phyloP scores from a whole-genome alignment of 2,888 invertebrate genomes.

The Stenolophus ochropezus region DNA sequence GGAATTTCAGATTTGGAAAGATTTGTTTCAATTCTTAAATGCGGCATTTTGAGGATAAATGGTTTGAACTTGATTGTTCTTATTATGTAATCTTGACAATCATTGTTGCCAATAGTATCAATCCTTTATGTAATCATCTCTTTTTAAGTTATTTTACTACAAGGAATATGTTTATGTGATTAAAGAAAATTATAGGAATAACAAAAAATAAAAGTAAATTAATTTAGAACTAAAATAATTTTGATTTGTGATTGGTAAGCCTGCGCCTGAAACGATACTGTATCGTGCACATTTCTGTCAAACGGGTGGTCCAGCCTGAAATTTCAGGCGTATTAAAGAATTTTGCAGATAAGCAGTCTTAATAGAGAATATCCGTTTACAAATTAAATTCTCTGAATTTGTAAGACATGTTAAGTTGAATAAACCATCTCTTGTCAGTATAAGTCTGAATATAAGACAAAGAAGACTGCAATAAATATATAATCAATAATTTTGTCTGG shows the following conservation, averaged over 20 bases:
- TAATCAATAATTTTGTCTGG: constrained; percentile 59
- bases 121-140: too few species aligned
- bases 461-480: constrained; percentile 55
- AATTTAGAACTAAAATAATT: background rate
- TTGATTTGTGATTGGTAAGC: background rate
- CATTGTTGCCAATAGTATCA: background rate
- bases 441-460: constrained; percentile 48
- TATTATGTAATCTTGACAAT: too few species aligned
- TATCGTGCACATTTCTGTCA: constrained; percentile 29
- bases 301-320: constrained; percentile 23
- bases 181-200: too few species aligned
- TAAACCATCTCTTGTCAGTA: constrained; percentile 16
- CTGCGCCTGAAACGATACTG: background rate
- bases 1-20: constrained; percentile 77
- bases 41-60: constrained; percentile 75
- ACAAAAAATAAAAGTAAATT: background rate
- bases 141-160: too few species aligned
- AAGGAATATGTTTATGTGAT: too few species aligned
- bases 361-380: constrained; percentile 22
- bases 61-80: too few species aligned
- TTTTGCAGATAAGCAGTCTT: constrained; percentile 15
- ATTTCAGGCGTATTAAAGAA: constrained; percentile 7
- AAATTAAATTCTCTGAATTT: constrained; percentile 22
- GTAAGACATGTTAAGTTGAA: constrained; percentile 15
- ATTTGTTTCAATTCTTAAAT: constrained; percentile 79